Conservation (phyloP, 2,113 vertebrate species). For the Myocastor coypus region DNA sequence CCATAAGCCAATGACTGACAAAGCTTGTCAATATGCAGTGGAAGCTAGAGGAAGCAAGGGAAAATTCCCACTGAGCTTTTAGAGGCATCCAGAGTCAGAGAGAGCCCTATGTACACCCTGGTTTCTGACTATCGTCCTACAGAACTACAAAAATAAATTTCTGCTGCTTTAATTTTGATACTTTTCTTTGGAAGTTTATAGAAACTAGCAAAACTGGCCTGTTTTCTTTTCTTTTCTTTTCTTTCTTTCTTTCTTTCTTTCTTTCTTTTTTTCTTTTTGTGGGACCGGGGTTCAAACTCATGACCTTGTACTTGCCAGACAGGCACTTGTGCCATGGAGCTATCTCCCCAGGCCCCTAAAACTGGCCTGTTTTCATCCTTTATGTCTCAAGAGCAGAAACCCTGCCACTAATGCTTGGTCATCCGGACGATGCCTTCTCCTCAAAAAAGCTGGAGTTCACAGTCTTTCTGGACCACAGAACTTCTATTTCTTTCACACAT, state of each 20-base stretch:
- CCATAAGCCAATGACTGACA: neutral
- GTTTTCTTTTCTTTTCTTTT: no score
- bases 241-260: no score
- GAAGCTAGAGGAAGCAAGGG: neutral
- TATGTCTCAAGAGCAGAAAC: neutral
- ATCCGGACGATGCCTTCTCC: neutral
- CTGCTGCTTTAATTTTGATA: neutral
- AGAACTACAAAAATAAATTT: neutral
- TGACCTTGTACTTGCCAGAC: no score
- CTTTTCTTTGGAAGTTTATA: neutral
- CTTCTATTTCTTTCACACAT: neutral
- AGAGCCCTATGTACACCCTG: neutral
- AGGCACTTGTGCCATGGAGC: no score
- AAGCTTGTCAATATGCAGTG: neutral
- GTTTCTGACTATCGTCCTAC: neutral
- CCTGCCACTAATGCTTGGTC: accelerated
- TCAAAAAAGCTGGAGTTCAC: neutral
- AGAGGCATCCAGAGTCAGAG: neutral
- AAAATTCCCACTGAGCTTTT: neutral
- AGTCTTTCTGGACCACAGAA: neutral
- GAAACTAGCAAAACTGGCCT: neutral
- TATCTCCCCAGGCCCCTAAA: no score
- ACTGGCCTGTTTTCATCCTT: neutral
- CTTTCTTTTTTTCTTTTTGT: no score
- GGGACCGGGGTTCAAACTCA: no score